Evolutionary conservation across 2,113 vertebrate species (phyloP).

Genomic region (Xiphophorus hellerii): DNA sequence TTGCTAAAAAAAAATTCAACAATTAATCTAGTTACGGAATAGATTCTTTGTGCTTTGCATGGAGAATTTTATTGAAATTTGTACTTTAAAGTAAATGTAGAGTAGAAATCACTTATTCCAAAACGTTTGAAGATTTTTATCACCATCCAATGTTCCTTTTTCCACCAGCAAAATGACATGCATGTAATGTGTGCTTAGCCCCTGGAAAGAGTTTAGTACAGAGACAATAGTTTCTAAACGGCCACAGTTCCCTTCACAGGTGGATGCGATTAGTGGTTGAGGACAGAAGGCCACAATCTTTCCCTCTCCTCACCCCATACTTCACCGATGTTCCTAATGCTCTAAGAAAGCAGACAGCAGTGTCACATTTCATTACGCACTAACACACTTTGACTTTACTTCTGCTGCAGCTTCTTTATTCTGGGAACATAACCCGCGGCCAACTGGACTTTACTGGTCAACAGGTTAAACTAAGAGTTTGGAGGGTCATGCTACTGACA

Average conservation of each 20-base stretch:
- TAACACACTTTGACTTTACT: constrained; percentile 22
- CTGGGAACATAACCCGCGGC: constrained; percentile 25
- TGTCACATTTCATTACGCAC: constrained; percentile 22
- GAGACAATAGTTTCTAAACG: constrained; percentile 63
- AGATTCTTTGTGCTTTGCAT: too few relatives aligned
- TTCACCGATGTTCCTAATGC: background rate
- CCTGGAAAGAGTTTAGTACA: background rate
- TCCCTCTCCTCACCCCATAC: background rate
- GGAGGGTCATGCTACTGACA: constrained; percentile 7
- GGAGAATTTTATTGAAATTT: too few relatives aligned
- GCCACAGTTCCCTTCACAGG: constrained; percentile 60
- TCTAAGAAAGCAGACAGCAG: constrained; percentile 23
- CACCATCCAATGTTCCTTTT: background rate
- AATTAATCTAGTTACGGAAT: too few relatives aligned
- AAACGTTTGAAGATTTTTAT: background rate
- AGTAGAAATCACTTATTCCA: background rate
- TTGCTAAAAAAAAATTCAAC: too few relatives aligned
- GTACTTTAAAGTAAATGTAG: too few relatives aligned
- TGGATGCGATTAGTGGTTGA: constrained; percentile 52
- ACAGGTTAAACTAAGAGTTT: constrained; percentile 32
- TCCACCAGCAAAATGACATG: background rate
- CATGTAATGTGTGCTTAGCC: constrained; percentile 8
- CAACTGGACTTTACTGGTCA: constrained; percentile 19
- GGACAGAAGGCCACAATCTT: constrained; percentile 43
- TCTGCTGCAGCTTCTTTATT: constrained; percentile 42